Evolutionary conservation across 2,888 invertebrate species (phyloP).

Genomic region (Spilarctia lutea): DNA sequence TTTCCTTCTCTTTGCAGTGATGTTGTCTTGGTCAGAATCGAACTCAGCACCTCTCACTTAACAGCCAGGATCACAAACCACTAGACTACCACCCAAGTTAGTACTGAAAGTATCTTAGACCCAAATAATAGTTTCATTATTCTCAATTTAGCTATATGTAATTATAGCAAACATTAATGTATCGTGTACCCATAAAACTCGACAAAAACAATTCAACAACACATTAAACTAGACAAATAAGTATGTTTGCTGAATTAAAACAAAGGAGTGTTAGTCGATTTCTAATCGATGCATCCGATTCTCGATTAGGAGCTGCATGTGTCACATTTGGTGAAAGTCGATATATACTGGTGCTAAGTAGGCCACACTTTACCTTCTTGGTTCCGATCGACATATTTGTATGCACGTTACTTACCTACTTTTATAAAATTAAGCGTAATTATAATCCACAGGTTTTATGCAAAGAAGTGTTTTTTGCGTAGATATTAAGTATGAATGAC

Average conservation of each 20-base stretch:
- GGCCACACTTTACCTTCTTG: slow-evolving; percentile 43
- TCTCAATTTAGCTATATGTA: background rate
- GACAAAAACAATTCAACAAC: slow-evolving; percentile 14
- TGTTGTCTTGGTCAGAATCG: no score
- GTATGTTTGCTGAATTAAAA: slow-evolving; percentile 26
- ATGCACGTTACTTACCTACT: slow-evolving; percentile 4
- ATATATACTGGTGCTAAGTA: slow-evolving; percentile 18
- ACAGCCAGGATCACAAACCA: background rate
- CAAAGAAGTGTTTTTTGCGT: no score
- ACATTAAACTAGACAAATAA: slow-evolving; percentile 14
- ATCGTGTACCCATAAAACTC: slow-evolving; percentile 15
- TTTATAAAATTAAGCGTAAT: background rate
- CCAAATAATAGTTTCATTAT: background rate
- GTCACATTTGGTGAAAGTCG: slow-evolving; percentile 47
- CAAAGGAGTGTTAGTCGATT: slow-evolving; percentile 39
- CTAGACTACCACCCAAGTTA: background rate
- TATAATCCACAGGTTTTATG: background rate
- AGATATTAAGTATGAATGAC: no score
- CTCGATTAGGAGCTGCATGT: slow-evolving; percentile 39
- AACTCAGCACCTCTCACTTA: no score
- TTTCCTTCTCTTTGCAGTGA: no score
- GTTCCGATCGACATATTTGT: slow-evolving; percentile 40
- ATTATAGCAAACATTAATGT: background rate
- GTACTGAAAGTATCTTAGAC: background rate
- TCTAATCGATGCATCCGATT: slow-evolving; percentile 41